Evolutionary conservation across 2,888 invertebrate genomes (phyloP), one percentile per base, ranked within the genome.

Genomic region (Biston stratarius): DNA sequence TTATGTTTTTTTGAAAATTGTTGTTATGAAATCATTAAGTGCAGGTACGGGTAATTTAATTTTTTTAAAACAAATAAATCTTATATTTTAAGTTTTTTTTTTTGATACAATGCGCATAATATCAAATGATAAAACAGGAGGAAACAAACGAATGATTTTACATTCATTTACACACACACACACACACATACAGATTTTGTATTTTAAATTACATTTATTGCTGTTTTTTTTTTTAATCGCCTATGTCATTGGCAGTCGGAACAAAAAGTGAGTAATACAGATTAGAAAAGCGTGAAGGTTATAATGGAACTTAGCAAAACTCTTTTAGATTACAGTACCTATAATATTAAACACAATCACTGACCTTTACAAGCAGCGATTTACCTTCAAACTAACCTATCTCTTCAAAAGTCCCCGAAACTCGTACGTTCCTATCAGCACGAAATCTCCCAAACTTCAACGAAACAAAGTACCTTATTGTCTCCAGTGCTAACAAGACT

Each of bases 401-500:
- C 47, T 38, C 48, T 75, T 75, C 65, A 71, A 67, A 77, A 64
- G 38, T 64, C 47, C 15, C 8, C 48, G n/a, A 33, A 57, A 57
- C 51, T 69, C 62, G 47, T 64, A 60, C 49, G 65, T 40, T 45
- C 52, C 53, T 68, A 63, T 68, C 71, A 52, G 51, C 62, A 64
- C 51, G 61, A 69, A 76, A 74, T 64, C 75, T 72, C 48, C 48
- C 24, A 70, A 76, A 74, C 71, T 73, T 66, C 24, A 15, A 36
- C 48, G 55, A 55, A 56, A 65, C 56, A 61, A 73, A 74, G 69
- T 61, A 69, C 70, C 63, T 75, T 74, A 80, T 82, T 81, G 79
- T 84, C 77, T 80, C 70, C 77, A 79, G 79, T 78, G 79, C 80
- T 88, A 86, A 87, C 88, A 82, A 89, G 88, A 87, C 86, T 86